These are phyloP conservation scores for Acanthochromis polyacanthus DNA, from an alignment of 2,113 vertebrate genomes.

Conservation along the genomic window DNA sequence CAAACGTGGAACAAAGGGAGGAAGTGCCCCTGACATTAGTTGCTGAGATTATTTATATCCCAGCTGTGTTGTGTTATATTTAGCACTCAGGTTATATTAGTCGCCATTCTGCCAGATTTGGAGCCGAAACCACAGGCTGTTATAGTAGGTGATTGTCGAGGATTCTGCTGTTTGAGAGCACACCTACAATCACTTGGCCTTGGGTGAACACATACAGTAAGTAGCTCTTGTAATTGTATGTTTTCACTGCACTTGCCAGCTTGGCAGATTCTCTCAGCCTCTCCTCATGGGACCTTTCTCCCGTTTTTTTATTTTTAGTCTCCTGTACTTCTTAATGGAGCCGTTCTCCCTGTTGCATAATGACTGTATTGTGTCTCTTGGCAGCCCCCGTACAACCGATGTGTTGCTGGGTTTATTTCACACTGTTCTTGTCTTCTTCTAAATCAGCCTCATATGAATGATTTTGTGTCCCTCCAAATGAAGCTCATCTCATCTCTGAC, in stretches of 20 bases:
- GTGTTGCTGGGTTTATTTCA: conserved; percentile 34
- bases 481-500: conserved; percentile 21
- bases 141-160: conserved; percentile 51
- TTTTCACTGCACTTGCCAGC: conserved; percentile 65
- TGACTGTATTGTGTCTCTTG: conserved; percentile 49
- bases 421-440: not conserved
- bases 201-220: conserved; percentile 58
- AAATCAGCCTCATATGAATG: not conserved
- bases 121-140: conserved; percentile 47
- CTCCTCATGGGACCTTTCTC: conserved; percentile 51
- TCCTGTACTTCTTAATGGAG: conserved; percentile 58
- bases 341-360: conserved; percentile 55
- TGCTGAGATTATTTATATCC: conserved; percentile 69
- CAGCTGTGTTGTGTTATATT: conserved; percentile 68
- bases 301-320: conserved; percentile 42
- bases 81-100: conserved; percentile 73
- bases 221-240: conserved; percentile 70
- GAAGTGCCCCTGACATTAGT: conserved; percentile 71
- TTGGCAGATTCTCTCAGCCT: conserved; percentile 53
- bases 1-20: conserved; percentile 66
- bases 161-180: conserved; percentile 64
- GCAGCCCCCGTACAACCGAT: conserved; percentile 15
- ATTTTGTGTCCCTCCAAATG: conserved; percentile 13
- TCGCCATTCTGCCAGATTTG: conserved; percentile 57
- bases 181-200: conserved; percentile 72